phyloP scores from a whole-genome alignment of 2,888 invertebrate genomes.

The Brachypalpus laphriformis region DNA sequence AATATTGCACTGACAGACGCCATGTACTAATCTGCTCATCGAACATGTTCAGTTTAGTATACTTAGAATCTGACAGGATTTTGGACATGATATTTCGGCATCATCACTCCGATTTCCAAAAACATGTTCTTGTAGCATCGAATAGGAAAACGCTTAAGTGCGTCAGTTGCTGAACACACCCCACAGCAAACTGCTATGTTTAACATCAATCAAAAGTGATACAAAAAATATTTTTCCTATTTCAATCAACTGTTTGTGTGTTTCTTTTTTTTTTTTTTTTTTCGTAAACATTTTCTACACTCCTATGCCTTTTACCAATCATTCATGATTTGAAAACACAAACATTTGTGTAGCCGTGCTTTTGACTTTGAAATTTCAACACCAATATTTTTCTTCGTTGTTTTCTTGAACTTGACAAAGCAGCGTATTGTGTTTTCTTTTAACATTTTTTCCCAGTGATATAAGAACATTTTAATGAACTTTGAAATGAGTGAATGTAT shows the following conservation, averaged over 20 bases:
- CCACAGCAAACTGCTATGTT: not conserved
- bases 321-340: not conserved
- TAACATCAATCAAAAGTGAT: conserved; percentile 1
- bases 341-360: not conserved
- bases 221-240: not conserved
- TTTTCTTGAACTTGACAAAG: conserved; percentile 48
- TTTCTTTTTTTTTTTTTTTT: conserved; percentile 1
- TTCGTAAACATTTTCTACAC: not conserved
- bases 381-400: conserved; percentile 8
- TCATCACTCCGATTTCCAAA: not conserved
- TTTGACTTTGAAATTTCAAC: conserved; percentile 30
- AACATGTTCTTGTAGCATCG: no score
- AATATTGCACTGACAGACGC: no score
- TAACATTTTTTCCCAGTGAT: not conserved
- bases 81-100: not conserved
- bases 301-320: not conserved
- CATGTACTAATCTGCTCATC: no score
- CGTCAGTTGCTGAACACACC: not conserved
- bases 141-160: no score
- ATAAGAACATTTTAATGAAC: conserved; percentile 18
- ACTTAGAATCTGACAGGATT: not conserved
- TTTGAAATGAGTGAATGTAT: conserved; percentile 13
- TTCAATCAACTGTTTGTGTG: not conserved
- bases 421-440: not conserved
- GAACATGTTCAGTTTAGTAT: no score